phyloP scores from a whole-genome alignment of 2,113 vertebrate species.

The Tupaia chinensis region DNA sequence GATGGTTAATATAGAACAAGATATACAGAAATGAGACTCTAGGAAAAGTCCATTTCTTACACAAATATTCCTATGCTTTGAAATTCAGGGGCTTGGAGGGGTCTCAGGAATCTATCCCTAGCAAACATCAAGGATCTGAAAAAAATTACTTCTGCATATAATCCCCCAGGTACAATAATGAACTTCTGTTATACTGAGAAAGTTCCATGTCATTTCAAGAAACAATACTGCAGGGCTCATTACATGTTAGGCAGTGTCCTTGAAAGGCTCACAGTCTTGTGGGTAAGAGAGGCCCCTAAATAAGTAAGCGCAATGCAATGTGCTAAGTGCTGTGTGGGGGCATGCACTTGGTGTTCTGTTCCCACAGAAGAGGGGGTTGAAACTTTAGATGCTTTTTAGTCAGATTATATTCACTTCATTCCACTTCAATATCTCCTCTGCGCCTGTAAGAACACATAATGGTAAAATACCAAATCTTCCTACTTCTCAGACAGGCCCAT shows the following conservation, averaged over 20 bases:
- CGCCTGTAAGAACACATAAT: slow-evolving; percentile 51
- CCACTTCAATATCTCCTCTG: slow-evolving; percentile 45
- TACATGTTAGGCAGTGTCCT: neutral
- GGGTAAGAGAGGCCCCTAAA: neutral
- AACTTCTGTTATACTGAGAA: neutral
- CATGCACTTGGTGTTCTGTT: neutral
- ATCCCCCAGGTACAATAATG: neutral
- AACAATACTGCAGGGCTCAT: neutral
- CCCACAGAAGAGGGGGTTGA: neutral
- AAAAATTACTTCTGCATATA: neutral
- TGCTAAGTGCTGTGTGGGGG: neutral
- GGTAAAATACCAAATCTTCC: slow-evolving; percentile 52
- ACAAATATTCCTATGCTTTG: neutral
- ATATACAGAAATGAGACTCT: slow-evolving; percentile 26
- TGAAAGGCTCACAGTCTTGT: neutral
- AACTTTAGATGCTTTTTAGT: slow-evolving; percentile 19
- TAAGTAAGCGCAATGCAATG: neutral
- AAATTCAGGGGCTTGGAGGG: neutral
- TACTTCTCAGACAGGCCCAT: neutral
- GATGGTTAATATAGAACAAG: neutral
- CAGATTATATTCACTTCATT: slow-evolving; percentile 47
- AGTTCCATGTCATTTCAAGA: neutral
- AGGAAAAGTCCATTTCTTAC: neutral
- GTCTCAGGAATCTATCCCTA: neutral
- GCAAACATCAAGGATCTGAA: neutral